phyloP scores from a whole-genome alignment of 2,797 vertebrate species.

The Rhadinocentrus ornatus region DNA sequence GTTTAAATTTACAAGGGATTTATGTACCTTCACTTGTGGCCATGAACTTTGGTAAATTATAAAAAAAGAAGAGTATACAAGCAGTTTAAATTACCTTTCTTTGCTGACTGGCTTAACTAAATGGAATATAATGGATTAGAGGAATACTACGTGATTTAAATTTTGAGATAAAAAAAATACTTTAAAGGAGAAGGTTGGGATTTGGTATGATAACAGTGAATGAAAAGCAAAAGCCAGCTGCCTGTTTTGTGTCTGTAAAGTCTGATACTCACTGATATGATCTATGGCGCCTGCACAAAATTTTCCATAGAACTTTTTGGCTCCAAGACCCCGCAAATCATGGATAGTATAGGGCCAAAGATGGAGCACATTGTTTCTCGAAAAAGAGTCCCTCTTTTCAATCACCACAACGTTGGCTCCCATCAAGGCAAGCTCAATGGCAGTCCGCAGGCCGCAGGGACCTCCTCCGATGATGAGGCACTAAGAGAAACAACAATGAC shows the following conservation, averaged over 20 bases:
- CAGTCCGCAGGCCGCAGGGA: slow-evolving; percentile 93
- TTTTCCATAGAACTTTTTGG: slow-evolving; percentile 98
- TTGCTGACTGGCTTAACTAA: background rate
- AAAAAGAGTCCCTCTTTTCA: slow-evolving; percentile 96
- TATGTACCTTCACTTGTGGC: background rate
- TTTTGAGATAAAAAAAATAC: background rate
- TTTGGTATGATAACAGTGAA: background rate
- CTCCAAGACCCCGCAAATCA: slow-evolving; percentile 92
- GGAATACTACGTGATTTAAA: no score
- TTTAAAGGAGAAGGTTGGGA: no score
- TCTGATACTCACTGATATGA: slow-evolving; percentile 93
- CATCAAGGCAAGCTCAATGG: slow-evolving; percentile 94
- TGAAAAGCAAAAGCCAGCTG: background rate
- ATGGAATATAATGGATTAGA: no score
- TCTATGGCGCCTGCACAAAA: slow-evolving; percentile 98
- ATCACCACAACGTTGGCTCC: slow-evolving; percentile 95
- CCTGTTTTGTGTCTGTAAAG: background rate
- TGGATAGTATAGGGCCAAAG: slow-evolving; percentile 99
- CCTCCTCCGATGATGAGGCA: slow-evolving; percentile 97
- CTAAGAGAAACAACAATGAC: slow-evolving; percentile 72
- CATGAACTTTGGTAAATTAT: background rate
- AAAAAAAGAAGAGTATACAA: background rate
- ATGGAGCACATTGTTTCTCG: slow-evolving; percentile 96
- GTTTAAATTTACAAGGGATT: no score
- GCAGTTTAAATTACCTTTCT: background rate